phyloP scores from a whole-genome alignment of 2,113 vertebrate genomes.

The Tympanuchus pallidicinctus region DNA sequence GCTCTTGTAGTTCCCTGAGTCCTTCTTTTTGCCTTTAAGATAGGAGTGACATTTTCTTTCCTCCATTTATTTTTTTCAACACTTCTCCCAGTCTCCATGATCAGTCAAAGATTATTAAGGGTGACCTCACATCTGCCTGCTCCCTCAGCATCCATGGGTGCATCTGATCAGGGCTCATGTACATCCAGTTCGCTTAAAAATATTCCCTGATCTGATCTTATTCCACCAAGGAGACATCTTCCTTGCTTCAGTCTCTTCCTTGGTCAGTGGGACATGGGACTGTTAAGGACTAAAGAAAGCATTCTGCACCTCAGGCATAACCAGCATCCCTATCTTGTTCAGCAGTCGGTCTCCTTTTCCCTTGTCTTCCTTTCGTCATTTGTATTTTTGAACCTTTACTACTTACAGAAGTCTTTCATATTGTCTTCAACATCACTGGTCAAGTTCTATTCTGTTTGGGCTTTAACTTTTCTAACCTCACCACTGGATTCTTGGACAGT shows the following conservation, averaged over 20 bases:
- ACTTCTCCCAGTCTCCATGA: not conserved
- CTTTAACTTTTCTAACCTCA: not conserved
- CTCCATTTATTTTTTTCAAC: not conserved
- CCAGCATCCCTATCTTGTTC: not conserved
- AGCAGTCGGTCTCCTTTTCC: not conserved
- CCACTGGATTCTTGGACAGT: not conserved
- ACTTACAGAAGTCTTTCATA: not conserved
- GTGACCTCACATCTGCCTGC: not conserved
- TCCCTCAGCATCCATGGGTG: not conserved
- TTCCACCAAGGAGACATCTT: not conserved
- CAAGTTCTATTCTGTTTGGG: not conserved
- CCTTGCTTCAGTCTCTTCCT: not conserved
- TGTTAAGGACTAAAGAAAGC: not conserved
- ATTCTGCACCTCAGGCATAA: not conserved
- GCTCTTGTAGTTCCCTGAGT: not conserved
- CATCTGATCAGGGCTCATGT: not conserved
- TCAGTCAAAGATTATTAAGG: not conserved
- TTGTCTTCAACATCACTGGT: not conserved
- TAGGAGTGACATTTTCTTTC: not conserved
- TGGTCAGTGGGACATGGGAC: not conserved
- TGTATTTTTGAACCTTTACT: not conserved
- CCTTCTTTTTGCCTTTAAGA: not conserved
- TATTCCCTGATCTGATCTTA: not conserved
- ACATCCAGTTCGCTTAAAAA: not conserved
- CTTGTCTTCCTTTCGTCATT: not conserved